These are phyloP conservation scores for Ellobium chinense DNA, from an alignment of 2,888 invertebrate species.

Conservation along the genomic window DNA sequence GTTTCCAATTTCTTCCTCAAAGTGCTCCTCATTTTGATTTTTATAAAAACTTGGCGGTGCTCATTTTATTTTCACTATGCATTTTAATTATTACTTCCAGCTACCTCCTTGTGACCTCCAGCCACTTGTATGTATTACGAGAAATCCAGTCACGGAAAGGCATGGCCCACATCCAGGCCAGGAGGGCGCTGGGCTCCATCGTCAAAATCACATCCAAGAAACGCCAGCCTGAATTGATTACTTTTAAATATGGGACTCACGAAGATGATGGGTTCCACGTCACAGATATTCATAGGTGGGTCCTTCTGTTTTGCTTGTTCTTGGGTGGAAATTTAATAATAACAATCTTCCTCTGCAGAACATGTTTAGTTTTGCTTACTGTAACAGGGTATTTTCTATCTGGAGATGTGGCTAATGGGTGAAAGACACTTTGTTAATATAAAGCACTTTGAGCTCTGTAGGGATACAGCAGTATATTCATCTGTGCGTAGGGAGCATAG, in stretches of 20 bases:
- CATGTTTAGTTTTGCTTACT: too few species aligned
- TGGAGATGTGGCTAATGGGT: too few species aligned
- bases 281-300: slow-evolving; percentile 89
- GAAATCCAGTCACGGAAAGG: slow-evolving; percentile 85
- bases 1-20: too few species aligned
- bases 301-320: background rate
- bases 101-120: slow-evolving; percentile 90
- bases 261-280: slow-evolving; percentile 83
- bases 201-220: slow-evolving; percentile 98
- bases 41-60: too few species aligned
- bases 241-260: slow-evolving; percentile 92
- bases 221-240: slow-evolving; percentile 95
- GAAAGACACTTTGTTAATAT: too few species aligned
- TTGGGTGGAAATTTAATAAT: too few species aligned
- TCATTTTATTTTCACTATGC: too few species aligned
- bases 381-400: too few species aligned
- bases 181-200: slow-evolving; percentile 92
- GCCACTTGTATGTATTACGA: slow-evolving; percentile 91
- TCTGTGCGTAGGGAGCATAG: too few species aligned
- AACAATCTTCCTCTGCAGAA: too few species aligned
- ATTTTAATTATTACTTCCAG: slow-evolving; percentile 80
- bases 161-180: slow-evolving; percentile 90
- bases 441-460: too few species aligned
- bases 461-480: too few species aligned
- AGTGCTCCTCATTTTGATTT: background rate